Evolutionary conservation across 1,140 invertebrate genomes (phyloP).

Genomic region (Whitmania pigra): DNA sequence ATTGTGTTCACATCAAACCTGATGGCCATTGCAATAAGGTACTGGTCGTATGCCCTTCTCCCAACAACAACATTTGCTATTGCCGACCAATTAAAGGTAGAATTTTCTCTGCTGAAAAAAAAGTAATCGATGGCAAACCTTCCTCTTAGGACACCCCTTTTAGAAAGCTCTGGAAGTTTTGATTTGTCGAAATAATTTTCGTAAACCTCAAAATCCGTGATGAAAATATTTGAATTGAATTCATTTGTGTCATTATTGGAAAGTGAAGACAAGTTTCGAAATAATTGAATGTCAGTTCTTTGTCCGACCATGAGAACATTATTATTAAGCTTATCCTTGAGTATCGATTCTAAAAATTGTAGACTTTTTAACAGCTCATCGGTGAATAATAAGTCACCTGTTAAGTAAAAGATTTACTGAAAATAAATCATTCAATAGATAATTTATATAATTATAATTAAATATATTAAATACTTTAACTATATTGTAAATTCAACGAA

Average conservation of each 20-base stretch:
- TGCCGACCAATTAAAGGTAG: too few relatives aligned
- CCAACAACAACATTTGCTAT: constrained; percentile 22
- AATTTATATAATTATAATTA: neutral
- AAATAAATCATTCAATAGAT: neutral
- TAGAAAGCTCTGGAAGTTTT: neutral
- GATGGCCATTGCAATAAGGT: constrained; percentile 15
- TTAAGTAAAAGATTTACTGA: neutral
- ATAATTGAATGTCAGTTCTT: too few relatives aligned
- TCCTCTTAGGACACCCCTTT: constrained; percentile 1
- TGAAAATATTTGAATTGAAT: neutral
- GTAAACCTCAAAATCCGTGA: neutral
- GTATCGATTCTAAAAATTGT: neutral
- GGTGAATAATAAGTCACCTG: neutral
- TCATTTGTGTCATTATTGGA: neutral
- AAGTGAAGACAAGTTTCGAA: neutral
- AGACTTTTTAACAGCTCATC: neutral
- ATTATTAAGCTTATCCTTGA: neutral
- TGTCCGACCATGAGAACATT: constrained; percentile 8
- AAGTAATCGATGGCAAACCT: constrained; percentile 21
- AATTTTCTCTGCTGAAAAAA: too few relatives aligned
- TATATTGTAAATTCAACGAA: neutral
- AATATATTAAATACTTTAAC: too few relatives aligned
- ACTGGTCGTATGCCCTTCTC: constrained; percentile 19
- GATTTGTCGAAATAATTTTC: too few relatives aligned
- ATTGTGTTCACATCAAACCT: too few relatives aligned